These are phyloP conservation scores for Megathymus violae DNA, from an alignment of 1,140 invertebrate genomes.

Conservation along the genomic window DNA sequence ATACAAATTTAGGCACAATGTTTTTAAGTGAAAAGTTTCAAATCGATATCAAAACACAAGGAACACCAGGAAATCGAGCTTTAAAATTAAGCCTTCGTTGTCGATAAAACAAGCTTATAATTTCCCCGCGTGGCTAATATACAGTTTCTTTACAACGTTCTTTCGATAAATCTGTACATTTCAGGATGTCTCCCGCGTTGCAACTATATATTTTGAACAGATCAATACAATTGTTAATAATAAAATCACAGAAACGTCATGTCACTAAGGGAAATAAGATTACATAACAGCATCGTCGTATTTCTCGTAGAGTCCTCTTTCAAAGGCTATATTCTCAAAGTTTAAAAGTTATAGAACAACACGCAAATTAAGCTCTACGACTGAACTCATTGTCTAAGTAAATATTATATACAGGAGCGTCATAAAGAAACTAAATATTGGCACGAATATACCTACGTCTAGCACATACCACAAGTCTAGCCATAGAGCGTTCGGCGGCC, in stretches of 20 bases:
- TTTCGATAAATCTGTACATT: neutral
- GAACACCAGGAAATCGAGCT: neutral
- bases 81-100: conserved; percentile 15
- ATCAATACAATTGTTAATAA: conserved; percentile 15
- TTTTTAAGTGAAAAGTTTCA: neutral
- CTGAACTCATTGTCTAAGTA: neutral
- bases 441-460: conserved; percentile 20
- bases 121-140: conserved; percentile 2
- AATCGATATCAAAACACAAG: too few species aligned
- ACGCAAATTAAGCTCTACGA: neutral
- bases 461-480: neutral
- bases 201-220: conserved; percentile 6
- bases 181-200: neutral
- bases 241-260: conserved; percentile 25
- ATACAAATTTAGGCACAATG: conserved; percentile 13
- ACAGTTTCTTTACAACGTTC: conserved; percentile 26
- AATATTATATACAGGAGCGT: conserved; percentile 17
- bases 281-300: neutral
- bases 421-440: conserved; percentile 44
- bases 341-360: neutral
- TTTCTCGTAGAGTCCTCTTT: too few species aligned
- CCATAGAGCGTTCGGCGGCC: neutral
- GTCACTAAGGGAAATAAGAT: conserved; percentile 6
- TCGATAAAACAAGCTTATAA: conserved; percentile 4
- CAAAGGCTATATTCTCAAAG: neutral